Evolutionary conservation across 2,888 invertebrate species (phyloP), one percentile per base, ranked within the genome.

Genomic region (Caradrina clavipalpis): DNA sequence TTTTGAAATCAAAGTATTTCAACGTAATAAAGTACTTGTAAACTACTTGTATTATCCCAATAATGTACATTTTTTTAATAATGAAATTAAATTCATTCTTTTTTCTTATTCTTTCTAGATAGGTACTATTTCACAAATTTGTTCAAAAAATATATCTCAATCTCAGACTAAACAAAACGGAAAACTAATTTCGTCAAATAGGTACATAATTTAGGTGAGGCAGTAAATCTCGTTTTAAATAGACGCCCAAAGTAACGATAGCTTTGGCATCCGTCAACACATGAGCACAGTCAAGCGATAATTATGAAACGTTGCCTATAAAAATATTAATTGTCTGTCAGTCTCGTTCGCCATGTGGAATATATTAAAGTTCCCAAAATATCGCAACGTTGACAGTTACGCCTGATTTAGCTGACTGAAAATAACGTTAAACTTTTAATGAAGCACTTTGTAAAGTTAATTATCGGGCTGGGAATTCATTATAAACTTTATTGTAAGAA

Each of bases 251-350:
- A 42, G 42, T 42, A 15, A 15, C 13, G 11, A 45, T 17, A 54
- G 69, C 51, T 58, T 39, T 62, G 51, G 51, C 31, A 60, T 57
- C 51, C 53, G 21, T 62, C 65, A 60, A 57, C 73, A 78, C 54
- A 55, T 56, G 76, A 57, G 50, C 60, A 55, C 61, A 51, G 22
- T 50, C 47, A 11, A 11, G 11, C 54, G 65, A 69, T 65, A 79
- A 81, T 76, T 73, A 77, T 72, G 69, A 72, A 77, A n/a, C 71
- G 71, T 58, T 76, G 82, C 72, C 76, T 82, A 82, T 76, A 77
- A 82, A 82, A 82, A 81, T 81, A 82, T 81, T 79, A 82, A 68
- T 68, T 54, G 45, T 72, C 56, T 59, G 72, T 76, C 61, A 65
- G 61, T 21, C 58, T 21, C 50, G 60, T 47, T 21, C 50, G 58